Evolutionary conservation across 1,140 invertebrate genomes (phyloP), one percentile per base, ranked within the genome.

Genomic region (Dreissena rostriformis): DNA sequence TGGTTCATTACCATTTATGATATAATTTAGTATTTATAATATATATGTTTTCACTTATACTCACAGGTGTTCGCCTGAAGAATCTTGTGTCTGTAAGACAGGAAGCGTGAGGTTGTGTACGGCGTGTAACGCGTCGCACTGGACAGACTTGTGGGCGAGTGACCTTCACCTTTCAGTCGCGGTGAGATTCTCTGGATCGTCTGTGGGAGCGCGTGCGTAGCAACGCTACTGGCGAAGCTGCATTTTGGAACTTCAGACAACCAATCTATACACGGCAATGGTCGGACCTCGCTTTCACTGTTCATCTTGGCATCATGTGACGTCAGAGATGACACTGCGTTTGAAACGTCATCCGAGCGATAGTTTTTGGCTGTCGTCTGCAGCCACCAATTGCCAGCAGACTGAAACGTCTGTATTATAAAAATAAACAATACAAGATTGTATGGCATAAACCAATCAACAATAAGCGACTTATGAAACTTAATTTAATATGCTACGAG

Each of bases 131-230:
- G 53, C 26, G 80, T n/a, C 55, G 80, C 63, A 66, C 70, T 57
- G 6, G 80, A 66, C 66, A 65, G 55, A 14, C 49, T 67, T 12
- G 28, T 66, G 1, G 68, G 71, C 63, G 65, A 39, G 17, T 75
- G 68, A n/a, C 65, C 65, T 39, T 39, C 67, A 19, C 17, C 11
- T 19, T 24, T 19, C 57, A 19, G 17, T 22, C 26, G 12, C 28
- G 19, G 17, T n/a, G 29, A 28, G 24, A 63, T 53, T 22, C 0
- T 17, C 17, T 51, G 22, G 39, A 82, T 71, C 72, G 75, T 75
- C 49, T 65, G 71, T 51, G 72, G 74, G 10, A 82, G 67, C 55
- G 74, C 75, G 49, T 82, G 80, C 29, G 80, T 74, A 19, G 75
- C 61, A 82, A 71, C 66, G 51, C 70, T 72, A 12, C 71, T 68